A percentile compares a stretch with the other conserved stretches of the same genome.
These are phyloP conservation scores for Lymantria monacha DNA, from an alignment of 2,888 invertebrate species.

Conservation along the genomic window DNA sequence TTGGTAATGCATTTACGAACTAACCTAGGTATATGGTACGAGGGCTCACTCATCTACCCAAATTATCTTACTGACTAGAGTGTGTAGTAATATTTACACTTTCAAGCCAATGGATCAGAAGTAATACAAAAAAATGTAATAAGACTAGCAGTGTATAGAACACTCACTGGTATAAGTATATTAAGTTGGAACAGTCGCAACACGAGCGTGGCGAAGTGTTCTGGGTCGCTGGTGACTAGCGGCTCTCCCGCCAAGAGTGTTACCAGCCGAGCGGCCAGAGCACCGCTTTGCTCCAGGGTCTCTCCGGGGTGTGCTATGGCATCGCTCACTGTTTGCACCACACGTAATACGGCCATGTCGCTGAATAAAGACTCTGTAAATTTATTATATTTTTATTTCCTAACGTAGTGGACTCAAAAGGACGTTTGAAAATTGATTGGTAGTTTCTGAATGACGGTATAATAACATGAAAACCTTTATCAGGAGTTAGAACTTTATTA, in stretches of 20 bases:
- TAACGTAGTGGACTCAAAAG: neutral
- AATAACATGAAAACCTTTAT: neutral
- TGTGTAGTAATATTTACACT: too few species aligned
- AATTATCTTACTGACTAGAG: too few species aligned
- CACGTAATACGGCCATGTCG: slow-evolving; percentile 25
- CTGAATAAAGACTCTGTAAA: slow-evolving; percentile 42
- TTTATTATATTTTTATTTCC: neutral
- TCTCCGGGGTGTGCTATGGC: slow-evolving; percentile 5
- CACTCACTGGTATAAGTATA: slow-evolving; percentile 35
- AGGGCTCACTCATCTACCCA: too few species aligned
- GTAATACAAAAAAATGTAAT: too few species aligned
- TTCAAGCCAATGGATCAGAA: too few species aligned
- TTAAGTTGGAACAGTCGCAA: slow-evolving; percentile 32
- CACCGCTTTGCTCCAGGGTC: slow-evolving; percentile 9
- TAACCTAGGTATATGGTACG: too few species aligned
- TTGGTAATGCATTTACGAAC: too few species aligned
- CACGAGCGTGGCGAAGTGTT: slow-evolving; percentile 13
- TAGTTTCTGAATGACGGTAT: neutral
- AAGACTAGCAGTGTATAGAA: too few species aligned
- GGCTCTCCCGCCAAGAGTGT: slow-evolving; percentile 21
- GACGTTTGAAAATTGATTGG: neutral
- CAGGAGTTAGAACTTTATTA: neutral
- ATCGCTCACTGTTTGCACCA: neutral
- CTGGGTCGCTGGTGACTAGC: neutral
- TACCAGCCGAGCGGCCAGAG: slow-evolving; percentile 30